Conservation (phyloP, 2,113 vertebrate species). For the Amblyopsis rosae region DNA sequence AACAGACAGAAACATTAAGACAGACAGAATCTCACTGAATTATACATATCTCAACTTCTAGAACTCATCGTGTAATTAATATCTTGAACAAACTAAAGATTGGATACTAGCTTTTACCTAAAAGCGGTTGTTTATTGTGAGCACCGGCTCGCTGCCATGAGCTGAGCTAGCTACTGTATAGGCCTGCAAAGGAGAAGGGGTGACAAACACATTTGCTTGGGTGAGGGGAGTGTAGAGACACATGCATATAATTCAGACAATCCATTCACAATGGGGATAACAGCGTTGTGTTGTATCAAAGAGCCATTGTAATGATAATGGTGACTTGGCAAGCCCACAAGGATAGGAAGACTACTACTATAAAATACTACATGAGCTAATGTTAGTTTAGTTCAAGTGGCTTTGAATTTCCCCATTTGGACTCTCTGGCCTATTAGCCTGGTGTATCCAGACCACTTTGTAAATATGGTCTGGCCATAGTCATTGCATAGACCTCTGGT, state of each 20-base stretch:
- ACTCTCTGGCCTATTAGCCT: too few species aligned
- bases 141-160: background rate
- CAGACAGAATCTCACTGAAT: too few species aligned
- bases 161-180: background rate
- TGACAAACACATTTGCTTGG: conserved; percentile 19
- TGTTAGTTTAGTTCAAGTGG: background rate
- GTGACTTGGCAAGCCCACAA: background rate
- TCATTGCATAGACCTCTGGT: too few species aligned
- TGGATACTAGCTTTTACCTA: background rate
- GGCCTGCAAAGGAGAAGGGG: conserved; percentile 3
- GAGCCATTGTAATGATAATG: conserved; percentile 1
- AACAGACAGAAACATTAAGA: background rate
- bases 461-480: too few species aligned
- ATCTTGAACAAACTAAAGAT: conserved; percentile 4
- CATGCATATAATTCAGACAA: conserved; percentile 33
- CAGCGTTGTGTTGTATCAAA: background rate
- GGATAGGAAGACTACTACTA: background rate
- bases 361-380: background rate
- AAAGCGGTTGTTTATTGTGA: too few species aligned
- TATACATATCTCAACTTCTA: background rate
- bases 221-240: conserved; percentile 8
- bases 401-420: too few species aligned
- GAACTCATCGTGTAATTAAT: background rate
- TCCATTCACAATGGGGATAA: conserved; percentile 16
- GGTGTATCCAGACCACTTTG: too few species aligned